Conservation (phyloP, 2,888 invertebrate genomes). For the Hypselothyrea guttata region DNA sequence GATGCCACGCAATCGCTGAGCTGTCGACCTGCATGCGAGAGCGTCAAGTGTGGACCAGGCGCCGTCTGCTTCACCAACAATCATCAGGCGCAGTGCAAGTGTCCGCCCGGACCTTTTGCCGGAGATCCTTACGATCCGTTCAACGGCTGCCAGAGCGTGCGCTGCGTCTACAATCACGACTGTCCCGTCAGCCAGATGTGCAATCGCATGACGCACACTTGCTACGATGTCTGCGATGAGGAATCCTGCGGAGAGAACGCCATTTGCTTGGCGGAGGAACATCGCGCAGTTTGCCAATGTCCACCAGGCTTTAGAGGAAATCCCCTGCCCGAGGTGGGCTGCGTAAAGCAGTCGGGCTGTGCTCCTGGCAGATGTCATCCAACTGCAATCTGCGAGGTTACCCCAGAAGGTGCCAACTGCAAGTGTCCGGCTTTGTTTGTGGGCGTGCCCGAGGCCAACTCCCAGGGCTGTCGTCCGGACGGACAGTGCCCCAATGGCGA, state of each 20-base stretch:
- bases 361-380: constrained; percentile 91
- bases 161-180: constrained; percentile 93
- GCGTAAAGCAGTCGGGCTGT: constrained; percentile 87
- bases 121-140: constrained; percentile 91
- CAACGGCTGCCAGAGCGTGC: constrained; percentile 90
- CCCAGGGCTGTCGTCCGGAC: constrained; percentile 89
- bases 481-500: constrained; percentile 89
- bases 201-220: constrained; percentile 91
- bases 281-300: constrained; percentile 92
- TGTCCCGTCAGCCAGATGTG: constrained; percentile 91
- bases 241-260: constrained; percentile 93
- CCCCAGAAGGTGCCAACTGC: constrained; percentile 88
- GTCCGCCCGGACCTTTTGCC: constrained; percentile 92
- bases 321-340: constrained; percentile 92
- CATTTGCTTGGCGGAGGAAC: constrained; percentile 93
- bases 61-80: constrained; percentile 95
- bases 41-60: constrained; percentile 90
- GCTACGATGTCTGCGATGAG: constrained; percentile 90
- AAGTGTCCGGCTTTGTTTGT: constrained; percentile 89
- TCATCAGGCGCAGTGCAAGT: constrained; percentile 94
- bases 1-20: constrained; percentile 86
- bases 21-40: constrained; percentile 91
- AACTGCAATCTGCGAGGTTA: constrained; percentile 89
- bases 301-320: constrained; percentile 91
- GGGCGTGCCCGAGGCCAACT: constrained; percentile 87